Conservation (phyloP, 2,113 vertebrate genomes). For the Ellobius talpinus region DNA sequence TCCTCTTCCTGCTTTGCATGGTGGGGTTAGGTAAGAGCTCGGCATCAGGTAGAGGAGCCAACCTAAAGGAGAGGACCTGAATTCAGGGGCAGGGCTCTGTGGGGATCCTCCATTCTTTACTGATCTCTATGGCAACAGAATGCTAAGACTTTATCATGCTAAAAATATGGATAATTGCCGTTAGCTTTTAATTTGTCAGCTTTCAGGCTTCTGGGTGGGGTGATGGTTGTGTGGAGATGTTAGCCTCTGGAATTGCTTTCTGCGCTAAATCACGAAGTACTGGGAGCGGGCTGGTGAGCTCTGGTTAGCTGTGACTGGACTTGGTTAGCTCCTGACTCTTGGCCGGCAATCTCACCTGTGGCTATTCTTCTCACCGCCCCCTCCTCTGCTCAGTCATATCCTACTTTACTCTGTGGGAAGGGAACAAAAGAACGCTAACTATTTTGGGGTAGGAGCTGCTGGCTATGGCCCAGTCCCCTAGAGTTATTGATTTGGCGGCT, state of each 20-base stretch:
- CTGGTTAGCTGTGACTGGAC: not conserved
- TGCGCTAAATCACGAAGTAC: slow-evolving; percentile 11
- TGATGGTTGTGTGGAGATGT: slow-evolving; percentile 28
- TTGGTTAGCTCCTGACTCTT: not conserved
- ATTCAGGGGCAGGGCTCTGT: slow-evolving; percentile 53
- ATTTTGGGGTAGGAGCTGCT: slow-evolving; percentile 70
- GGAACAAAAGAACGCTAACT: slow-evolving; percentile 23
- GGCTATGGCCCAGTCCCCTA: slow-evolving; percentile 53
- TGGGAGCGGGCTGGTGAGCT: not conserved
- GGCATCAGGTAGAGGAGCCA: not conserved
- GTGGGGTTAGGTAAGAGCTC: not conserved
- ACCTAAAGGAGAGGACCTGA: slow-evolving; percentile 42
- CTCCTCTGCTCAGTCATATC: not conserved
- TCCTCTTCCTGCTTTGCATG: not conserved
- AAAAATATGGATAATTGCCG: slow-evolving; percentile 83
- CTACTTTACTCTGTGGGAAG: slow-evolving; percentile 36
- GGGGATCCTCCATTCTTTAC: slow-evolving; percentile 65
- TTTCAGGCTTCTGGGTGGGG: slow-evolving; percentile 66
- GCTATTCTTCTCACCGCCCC: not conserved
- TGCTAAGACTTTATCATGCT: slow-evolving; percentile 79
- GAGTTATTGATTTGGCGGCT: slow-evolving; percentile 71
- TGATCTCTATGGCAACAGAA: slow-evolving; percentile 79
- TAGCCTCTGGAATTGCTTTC: slow-evolving; percentile 50
- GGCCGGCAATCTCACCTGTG: not conserved
- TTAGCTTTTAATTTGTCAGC: slow-evolving; percentile 81